phyloP scores from a whole-genome alignment of 1,140 invertebrate genomes.

The Brachionus plicatilis region DNA sequence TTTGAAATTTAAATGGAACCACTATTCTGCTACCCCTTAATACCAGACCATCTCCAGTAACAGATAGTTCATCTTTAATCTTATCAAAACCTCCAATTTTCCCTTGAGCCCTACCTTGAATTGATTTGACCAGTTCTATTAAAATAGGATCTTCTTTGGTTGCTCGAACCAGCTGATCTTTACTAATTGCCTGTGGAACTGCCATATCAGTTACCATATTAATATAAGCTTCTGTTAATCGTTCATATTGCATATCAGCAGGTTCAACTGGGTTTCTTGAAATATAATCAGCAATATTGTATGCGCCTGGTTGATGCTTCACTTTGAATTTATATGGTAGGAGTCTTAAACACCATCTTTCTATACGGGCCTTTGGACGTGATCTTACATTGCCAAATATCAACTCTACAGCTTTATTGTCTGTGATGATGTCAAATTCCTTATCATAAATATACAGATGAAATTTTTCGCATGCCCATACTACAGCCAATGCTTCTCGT shows the following conservation, averaged over 20 bases:
- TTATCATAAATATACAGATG: not conserved
- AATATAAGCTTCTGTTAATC: not conserved
- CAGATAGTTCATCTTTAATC: not conserved
- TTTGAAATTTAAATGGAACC: slow-evolving; percentile 41
- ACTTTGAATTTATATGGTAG: not conserved
- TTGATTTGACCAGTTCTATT: not conserved
- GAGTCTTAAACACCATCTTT: not conserved
- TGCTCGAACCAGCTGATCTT: not conserved
- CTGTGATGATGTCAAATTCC: slow-evolving; percentile 6
- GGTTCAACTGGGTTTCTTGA: not conserved
- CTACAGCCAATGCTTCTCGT: slow-evolving; percentile 36
- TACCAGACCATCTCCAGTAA: slow-evolving; percentile 31
- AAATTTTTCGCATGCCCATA: too few relatives aligned
- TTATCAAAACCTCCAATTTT: not conserved
- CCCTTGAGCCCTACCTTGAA: not conserved
- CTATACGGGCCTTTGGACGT: not conserved
- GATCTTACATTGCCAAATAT: not conserved
- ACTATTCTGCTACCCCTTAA: slow-evolving; percentile 42
- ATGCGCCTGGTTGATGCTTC: not conserved
- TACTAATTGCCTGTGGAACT: not conserved
- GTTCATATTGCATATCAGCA: not conserved
- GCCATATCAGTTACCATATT: not conserved
- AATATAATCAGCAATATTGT: not conserved
- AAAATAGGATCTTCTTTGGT: not conserved
- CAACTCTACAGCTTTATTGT: not conserved